Evolutionary conservation across 2,113 vertebrate species (phyloP).

Genomic region (Oreochromis tanganicae): DNA sequence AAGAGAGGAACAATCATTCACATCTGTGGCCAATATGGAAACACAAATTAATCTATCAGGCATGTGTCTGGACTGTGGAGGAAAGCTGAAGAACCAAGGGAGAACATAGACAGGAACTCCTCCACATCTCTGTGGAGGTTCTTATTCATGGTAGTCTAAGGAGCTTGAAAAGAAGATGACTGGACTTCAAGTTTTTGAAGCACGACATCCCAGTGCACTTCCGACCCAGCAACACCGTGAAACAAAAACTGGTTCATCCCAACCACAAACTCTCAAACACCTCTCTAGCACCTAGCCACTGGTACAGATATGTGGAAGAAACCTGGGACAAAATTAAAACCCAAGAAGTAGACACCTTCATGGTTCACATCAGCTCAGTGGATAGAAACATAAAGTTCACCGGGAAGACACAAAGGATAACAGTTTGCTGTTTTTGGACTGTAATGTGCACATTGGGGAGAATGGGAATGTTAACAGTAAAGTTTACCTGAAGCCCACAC

Average conservation of each 20-base stretch:
- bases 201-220: background rate
- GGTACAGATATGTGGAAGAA: background rate
- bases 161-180: background rate
- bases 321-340: background rate
- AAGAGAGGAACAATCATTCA: background rate
- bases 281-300: background rate
- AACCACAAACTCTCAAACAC: background rate
- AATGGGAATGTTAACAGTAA: background rate
- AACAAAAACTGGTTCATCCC: background rate
- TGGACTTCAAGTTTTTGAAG: background rate
- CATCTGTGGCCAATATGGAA: fast-evolving
- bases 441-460: background rate
- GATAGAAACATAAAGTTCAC: background rate
- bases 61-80: background rate
- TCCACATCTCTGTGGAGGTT: background rate
- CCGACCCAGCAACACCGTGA: background rate
- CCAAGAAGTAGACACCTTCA: background rate
- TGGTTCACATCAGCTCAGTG: background rate
- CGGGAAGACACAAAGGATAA: background rate
- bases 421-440: background rate
- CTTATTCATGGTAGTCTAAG: background rate
- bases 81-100: background rate
- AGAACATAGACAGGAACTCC: background rate
- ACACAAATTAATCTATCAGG: background rate
- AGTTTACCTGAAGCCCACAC: background rate